Evolutionary conservation across 1,140 invertebrate genomes (phyloP).

Genomic region (Epicauta chinensis): DNA sequence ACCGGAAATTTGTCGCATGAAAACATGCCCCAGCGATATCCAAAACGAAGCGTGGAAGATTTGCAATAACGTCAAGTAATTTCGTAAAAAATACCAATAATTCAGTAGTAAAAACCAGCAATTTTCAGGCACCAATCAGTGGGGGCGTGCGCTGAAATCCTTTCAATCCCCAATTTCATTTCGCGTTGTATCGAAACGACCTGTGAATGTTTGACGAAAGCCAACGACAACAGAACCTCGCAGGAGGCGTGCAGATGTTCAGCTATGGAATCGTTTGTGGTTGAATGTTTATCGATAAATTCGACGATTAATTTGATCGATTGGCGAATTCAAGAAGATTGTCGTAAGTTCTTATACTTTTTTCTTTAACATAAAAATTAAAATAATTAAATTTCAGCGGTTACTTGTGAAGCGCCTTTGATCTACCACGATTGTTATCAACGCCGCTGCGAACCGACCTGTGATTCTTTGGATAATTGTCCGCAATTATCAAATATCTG

Average conservation of each 20-base stretch:
- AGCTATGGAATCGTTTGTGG: constrained; percentile 61
- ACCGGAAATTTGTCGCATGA: constrained; percentile 48
- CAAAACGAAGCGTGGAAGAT: constrained; percentile 57
- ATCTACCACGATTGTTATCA: constrained; percentile 76
- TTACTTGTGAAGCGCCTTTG: constrained; percentile 61
- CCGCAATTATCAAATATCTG: constrained; percentile 57
- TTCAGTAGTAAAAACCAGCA: not conserved
- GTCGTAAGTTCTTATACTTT: constrained; percentile 49
- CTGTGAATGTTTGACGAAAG: constrained; percentile 57
- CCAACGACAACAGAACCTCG: constrained; percentile 30
- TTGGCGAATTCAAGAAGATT: constrained; percentile 65
- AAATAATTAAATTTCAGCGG: constrained; percentile 45
- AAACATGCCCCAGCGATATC: constrained; percentile 50
- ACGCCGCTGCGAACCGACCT: constrained; percentile 63
- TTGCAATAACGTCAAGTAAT: constrained; percentile 53
- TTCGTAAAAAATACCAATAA: not conserved
- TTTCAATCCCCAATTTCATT: constrained; percentile 57
- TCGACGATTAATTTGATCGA: constrained; percentile 54
- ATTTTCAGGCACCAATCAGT: constrained; percentile 53
- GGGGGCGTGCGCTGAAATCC: constrained; percentile 46
- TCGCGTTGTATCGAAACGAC: constrained; percentile 65
- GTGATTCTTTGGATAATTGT: constrained; percentile 56
- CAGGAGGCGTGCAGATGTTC: constrained; percentile 59
- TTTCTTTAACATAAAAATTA: not conserved
- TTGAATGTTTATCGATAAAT: constrained; percentile 61